phyloP scores from a whole-genome alignment of 2,888 invertebrate genomes.

The Drosophila sordidula region DNA sequence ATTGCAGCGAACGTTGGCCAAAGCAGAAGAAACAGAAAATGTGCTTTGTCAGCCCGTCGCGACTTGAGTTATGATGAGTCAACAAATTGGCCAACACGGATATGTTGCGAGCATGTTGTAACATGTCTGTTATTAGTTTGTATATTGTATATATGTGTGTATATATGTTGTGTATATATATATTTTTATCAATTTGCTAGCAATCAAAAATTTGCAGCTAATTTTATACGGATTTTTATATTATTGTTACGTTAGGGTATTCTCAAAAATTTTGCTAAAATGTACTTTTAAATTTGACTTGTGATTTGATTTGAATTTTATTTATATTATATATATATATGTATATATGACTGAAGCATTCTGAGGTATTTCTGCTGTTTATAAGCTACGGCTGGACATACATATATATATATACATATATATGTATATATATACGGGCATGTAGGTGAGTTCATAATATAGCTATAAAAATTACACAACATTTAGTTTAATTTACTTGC shows the following conservation, averaged over 20 bases:
- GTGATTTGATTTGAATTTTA: constrained; percentile 23
- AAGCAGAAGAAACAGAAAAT: constrained; percentile 19
- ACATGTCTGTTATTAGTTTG: constrained; percentile 40
- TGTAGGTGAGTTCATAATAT: constrained; percentile 36
- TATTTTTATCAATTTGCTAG: constrained; percentile 52
- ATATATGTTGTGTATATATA: constrained; percentile 20
- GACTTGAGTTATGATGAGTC: constrained; percentile 71
- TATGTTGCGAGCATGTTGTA: constrained; percentile 56
- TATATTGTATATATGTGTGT: constrained; percentile 9
- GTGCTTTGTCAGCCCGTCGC: constrained; percentile 67
- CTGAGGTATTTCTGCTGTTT: constrained; percentile 54
- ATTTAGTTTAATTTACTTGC: constrained; percentile 67
- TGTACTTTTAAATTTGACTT: constrained; percentile 44
- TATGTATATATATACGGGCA: constrained; percentile 21
- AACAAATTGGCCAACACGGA: constrained; percentile 68
- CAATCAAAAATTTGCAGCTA: constrained; percentile 53
- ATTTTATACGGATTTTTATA: constrained; percentile 23
- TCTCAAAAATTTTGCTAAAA: constrained; percentile 59
- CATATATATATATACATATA: constrained; percentile 6
- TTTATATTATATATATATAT: constrained; percentile 5
- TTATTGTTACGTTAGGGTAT: neutral
- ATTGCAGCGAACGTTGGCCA: constrained; percentile 44
- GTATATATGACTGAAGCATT: constrained; percentile 64
- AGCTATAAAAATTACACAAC: constrained; percentile 79
- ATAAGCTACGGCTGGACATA: constrained; percentile 36